Base-by-base conservation (phyloP, 2,888 invertebrate genomes). In the Isoperla grammatica region DNA sequence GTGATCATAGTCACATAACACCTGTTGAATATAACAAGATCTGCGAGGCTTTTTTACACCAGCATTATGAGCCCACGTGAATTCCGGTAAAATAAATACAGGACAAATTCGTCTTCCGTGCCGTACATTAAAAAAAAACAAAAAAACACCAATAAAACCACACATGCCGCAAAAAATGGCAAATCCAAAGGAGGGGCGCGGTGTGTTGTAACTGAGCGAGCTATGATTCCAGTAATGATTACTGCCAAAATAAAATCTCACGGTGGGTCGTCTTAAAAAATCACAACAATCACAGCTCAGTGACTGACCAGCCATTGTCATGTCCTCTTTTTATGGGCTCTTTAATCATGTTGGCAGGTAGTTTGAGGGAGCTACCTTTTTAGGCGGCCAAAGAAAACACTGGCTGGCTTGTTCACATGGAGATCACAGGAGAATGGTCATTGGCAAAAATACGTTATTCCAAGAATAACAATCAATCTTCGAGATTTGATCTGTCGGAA, bases 391-490 rank as follows among this genome's bases (percentile, higher is more conserved):
- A 29, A 29, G 29, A 29, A 29, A 29, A 29, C 29, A 29, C 29
- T 6, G 29, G 8, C 29, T 6, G 29, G 8, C 29, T 22, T 46
- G 22, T 50, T 50, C 49, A 11, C 49, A 50, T 23, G 49, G 49
- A n/a, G 40, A 53, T 53, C 12, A 39, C 37, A 20, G 15, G 40
- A 39, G 17, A 53, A 37, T 39, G 53, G 46, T 20, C 46, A 46
- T 22, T 46, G 46, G 46, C 20, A 46, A 53, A 53, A 53, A 53
- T 53, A 53, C 53, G 53, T 53, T 53, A 53, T 53, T 53, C 39
- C 12, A 39, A 17, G 53, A 53, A 53, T 20, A 39, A 53, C 53
- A 39, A 53, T 53, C 53, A 53, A 53, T 53, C 53, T 53, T 53
- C 12, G 19, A 19, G 53, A 53, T 53, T 29, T 29, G 29, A 49